phyloP scores from a whole-genome alignment of 2,888 invertebrate species.

The Thymelicus acteon region DNA sequence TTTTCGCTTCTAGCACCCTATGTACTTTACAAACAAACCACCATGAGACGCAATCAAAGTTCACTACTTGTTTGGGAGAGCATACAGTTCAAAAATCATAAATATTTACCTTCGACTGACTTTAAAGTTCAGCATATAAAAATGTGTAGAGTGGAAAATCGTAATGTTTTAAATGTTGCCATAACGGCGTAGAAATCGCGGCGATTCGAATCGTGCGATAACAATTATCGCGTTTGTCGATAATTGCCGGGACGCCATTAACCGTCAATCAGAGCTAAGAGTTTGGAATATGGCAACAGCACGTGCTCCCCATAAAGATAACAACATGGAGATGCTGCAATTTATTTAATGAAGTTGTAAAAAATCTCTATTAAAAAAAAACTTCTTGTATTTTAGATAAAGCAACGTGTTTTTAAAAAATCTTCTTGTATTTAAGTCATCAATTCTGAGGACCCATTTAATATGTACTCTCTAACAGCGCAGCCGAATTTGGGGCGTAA shows the following conservation, averaged over 20 bases:
- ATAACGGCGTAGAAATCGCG: constrained; percentile 17
- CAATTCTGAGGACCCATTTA: too few species aligned
- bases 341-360: not conserved
- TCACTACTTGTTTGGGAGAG: too few species aligned
- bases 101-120: too few species aligned
- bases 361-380: not conserved
- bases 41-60: too few species aligned
- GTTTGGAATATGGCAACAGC: constrained; percentile 7
- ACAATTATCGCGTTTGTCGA: constrained; percentile 19
- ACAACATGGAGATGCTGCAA: not conserved
- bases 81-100: too few species aligned
- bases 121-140: too few species aligned
- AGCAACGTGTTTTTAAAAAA: not conserved
- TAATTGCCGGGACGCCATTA: constrained; percentile 32
- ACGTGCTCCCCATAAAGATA: constrained; percentile 16
- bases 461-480: too few species aligned
- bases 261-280: constrained; percentile 27
- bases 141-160: constrained; percentile 5
- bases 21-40: too few species aligned
- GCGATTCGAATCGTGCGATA: constrained; percentile 16
- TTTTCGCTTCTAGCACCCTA: too few species aligned
- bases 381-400: not conserved
- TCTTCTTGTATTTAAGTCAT: not conserved
- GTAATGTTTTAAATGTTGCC: not conserved
- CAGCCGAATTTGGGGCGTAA: too few species aligned